Evolutionary conservation across 2,113 vertebrate genomes (phyloP), one percentile per base, ranked within the genome.

Genomic region (Chloroceryle aenea): DNA sequence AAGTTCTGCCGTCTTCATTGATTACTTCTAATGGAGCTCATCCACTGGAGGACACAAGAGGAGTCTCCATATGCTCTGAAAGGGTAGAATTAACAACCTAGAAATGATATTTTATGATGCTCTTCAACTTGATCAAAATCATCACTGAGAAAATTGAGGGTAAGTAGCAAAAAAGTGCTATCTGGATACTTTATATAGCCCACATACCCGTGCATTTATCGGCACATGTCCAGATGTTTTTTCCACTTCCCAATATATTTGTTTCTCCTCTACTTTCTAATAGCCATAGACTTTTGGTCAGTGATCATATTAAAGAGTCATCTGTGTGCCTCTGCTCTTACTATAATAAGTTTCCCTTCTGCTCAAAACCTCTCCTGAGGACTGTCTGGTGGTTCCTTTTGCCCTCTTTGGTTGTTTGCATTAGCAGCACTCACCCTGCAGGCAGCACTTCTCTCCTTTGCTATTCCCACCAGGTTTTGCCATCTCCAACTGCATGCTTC

Each of bases 21-120:
- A 58, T 82, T 69, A 42, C 25, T 88, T 84, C n/a, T 80, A 45
- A 69, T 78, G 62, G 27, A 80, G 38, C 55, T 86, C 43, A 30
- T 82, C 42, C 62, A 64, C 52, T 58, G 42, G 38, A 58, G 59
- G 14, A 56, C 53, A 45, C 17, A 14, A 17, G 40, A 32, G 34
- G 9, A 59, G 38, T 50, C 66, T 8, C 58, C 47, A 21, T 56
- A 2, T 64, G 13, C 43, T 87, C 42, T 50, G 22, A 87, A 27
- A 73, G 36, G 86, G 82, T 59, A 32, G 71, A 45, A 72, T 81
- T 50, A 62, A 32, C 73, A 87, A 81, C 38, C 68, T 61, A 78
- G 90, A 83, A 43, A 86, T 85, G 58, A 80, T 45, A 38, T 72
- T 80, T 66, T 34, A 67, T 27, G 30, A 68, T 64, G 36, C 18